Evolutionary conservation across 2,113 vertebrate species (phyloP), one percentile per base, ranked within the genome.

Genomic region (Addax nasomaculatus): DNA sequence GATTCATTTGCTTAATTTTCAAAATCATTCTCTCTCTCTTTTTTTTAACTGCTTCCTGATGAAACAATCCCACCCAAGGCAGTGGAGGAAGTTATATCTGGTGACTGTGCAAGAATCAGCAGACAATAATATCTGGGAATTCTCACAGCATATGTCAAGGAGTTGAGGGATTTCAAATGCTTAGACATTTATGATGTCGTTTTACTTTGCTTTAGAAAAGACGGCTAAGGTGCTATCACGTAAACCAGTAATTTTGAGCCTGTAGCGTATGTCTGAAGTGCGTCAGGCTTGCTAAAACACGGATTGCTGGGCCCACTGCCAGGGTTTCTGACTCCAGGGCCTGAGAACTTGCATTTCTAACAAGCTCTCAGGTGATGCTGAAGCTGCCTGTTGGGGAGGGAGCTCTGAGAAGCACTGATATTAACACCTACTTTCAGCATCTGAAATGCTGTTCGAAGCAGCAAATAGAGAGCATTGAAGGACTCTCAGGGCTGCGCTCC

Each of bases 131-230:
- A 60, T 27, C 91, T 57, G 49, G 55, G 88, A 51, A 78, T 86
- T 36, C 89, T 60, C 79, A 58, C 51, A 51, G 88, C 67, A 16
- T 33, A 13, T 7, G 36, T 73, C 84, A 83, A 62, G 60, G 83
- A 97, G 45, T 39, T 36, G 76, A 86, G 49, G 49, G 70, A 94
- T 88, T 78, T 85, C 51, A 95, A 96, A 92, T 93, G 73, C 58
- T 78, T 60, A 88, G 76, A 76, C 13, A 76, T 53, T 81, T 79
- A 73, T 25, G 45, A 67, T 78, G 45, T 86, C 36, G 2, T 81
- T 94, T 92, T 60, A n/a, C 55, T 92, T 87, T 84, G 36, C n/a
- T 14, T 45, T 92, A 55, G 94, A 92, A 89, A 96, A 94, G 86
- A 85, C n/a, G 85, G 55, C 49, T 49, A 81, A 80, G 47, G 80